A percentile compares a stretch with the other conserved stretches of the same genome.
phyloP scores from a whole-genome alignment of 2,113 vertebrate species.

The Grantiella picta region DNA sequence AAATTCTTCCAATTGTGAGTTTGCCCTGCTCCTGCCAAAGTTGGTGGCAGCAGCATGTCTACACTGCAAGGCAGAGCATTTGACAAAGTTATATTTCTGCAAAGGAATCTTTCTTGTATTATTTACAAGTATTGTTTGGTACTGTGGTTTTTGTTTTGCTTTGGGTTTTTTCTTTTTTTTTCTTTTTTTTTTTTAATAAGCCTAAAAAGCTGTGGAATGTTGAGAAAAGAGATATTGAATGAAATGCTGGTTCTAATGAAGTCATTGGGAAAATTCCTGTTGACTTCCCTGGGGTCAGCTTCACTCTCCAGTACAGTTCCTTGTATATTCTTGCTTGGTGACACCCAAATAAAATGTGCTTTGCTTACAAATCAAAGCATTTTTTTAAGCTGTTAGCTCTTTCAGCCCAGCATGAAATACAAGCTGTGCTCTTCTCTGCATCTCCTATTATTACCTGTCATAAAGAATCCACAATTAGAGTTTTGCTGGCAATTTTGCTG shows the following conservation, averaged over 20 bases:
- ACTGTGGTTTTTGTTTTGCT: not conserved
- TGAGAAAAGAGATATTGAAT: not conserved
- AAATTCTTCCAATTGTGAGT: not conserved
- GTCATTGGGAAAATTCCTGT: not conserved
- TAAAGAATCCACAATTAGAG: conserved; percentile 44
- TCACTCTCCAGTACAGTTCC: not conserved
- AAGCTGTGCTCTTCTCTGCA: conserved; percentile 16
- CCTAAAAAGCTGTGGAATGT: not conserved
- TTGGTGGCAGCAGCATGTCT: not conserved
- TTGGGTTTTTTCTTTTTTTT: not conserved
- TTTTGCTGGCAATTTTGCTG: conserved; percentile 16
- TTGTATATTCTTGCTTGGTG: not conserved
- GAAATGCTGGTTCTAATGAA: not conserved
- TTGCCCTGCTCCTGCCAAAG: not conserved
- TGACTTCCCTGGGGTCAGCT: not conserved
- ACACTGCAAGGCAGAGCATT: rapidly evolving
- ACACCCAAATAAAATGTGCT: conserved; percentile 33
- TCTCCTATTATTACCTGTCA: conserved; percentile 55
- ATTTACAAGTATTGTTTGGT: not conserved
- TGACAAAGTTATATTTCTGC: not conserved
- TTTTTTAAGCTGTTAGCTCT: not conserved
- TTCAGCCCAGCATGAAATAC: conserved; percentile 15
- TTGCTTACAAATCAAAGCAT: conserved; percentile 11
- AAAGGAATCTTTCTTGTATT: not conserved
- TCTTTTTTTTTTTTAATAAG: not conserved